Conservation (phyloP, 2,888 invertebrate species). For the Calephelis perditalis region DNA sequence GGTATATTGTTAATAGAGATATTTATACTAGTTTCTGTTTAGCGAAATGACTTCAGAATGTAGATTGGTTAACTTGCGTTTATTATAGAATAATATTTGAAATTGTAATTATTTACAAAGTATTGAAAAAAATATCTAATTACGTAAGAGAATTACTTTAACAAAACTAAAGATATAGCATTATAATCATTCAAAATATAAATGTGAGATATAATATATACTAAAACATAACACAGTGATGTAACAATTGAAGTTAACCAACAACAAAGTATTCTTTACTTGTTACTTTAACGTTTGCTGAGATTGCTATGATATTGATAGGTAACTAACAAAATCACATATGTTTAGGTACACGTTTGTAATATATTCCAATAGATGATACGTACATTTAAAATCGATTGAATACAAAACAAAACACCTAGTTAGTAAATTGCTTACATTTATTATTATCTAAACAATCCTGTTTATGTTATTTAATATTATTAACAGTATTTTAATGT, state of each 20-base stretch:
- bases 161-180: background rate
- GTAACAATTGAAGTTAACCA: background rate
- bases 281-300: too few relatives aligned
- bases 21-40: background rate
- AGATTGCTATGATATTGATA: too few relatives aligned
- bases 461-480: too few relatives aligned
- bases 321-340: too few relatives aligned
- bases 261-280: background rate
- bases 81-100: conserved; percentile 3
- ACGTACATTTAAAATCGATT: too few relatives aligned
- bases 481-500: too few relatives aligned
- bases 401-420: too few relatives aligned
- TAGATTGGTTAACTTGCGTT: background rate
- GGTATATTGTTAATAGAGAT: background rate
- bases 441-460: too few relatives aligned
- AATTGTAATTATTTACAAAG: background rate
- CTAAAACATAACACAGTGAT: background rate
- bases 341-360: too few relatives aligned
- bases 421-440: too few relatives aligned
- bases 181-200: background rate
- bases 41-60: background rate
- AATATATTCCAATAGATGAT: too few relatives aligned
- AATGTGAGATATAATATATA: background rate
- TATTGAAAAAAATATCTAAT: background rate
- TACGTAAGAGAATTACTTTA: background rate